Evolutionary conservation across 2,797 vertebrate species (phyloP).

Genomic region (Uromys caudimaculatus): DNA sequence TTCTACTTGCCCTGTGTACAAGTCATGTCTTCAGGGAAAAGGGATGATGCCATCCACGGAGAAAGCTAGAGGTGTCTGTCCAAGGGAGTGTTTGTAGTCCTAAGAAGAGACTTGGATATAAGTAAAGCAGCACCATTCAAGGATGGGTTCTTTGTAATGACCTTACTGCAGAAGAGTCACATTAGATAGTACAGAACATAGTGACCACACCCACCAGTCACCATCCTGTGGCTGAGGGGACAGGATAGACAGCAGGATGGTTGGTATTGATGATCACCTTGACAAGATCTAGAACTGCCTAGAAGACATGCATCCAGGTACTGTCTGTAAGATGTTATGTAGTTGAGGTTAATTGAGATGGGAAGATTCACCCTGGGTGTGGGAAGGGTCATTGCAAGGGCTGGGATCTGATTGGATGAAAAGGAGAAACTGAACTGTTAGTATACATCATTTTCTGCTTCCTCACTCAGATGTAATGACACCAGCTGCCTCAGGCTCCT

Average conservation of each 20-base stretch:
- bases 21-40: not conserved
- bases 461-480: not conserved
- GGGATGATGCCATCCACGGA: not conserved
- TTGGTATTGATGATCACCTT: not conserved
- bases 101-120: not conserved
- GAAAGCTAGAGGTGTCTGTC: not conserved
- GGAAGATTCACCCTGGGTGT: not conserved
- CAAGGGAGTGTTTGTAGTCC: not conserved
- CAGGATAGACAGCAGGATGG: not conserved
- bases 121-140: not conserved
- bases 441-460: not conserved
- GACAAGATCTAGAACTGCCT: not conserved
- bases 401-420: not conserved
- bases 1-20: not conserved
- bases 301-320: not conserved
- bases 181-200: not conserved
- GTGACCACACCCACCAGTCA: not conserved
- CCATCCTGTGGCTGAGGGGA: not conserved
- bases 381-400: not conserved
- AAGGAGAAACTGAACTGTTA: not conserved
- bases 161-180: not conserved
- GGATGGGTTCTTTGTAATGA: constrained; percentile 2
- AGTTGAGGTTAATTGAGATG: not conserved
- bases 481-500: not conserved
- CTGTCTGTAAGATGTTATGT: not conserved